Base-by-base conservation (phyloP, 2,113 vertebrate genomes). In the Vicugna pacos region DNA sequence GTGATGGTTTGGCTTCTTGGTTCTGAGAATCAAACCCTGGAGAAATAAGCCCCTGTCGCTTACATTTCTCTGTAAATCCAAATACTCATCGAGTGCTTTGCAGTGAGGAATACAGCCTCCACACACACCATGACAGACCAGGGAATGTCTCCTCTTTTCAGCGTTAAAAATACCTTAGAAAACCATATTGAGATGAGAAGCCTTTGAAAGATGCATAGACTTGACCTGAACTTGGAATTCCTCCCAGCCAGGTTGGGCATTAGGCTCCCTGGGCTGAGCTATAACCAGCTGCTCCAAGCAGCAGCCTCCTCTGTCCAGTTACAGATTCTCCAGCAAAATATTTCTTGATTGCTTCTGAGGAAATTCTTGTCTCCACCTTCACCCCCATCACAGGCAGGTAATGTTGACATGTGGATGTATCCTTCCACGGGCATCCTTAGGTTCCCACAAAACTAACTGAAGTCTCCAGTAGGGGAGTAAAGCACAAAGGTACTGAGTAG, bases 271-370 rank as follows among this genome's bases (percentile, higher is more conserved):
- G 20, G 30, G 62, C 89, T 35, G 46, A 46, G 11, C 82, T 30
- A 0, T 67, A 19, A 83, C 56, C 80, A 84, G 46, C 46, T 50
- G 15, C 24, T 62, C 22, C 8, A 8, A 67, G 17, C 20, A 24
- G 16, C n/a, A 48, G 1, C 70, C 80, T 58, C 16, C 42, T 95
- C 56, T 13, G 8, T 35, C 67, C 28, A 48, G 17, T 46, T 86
- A 22, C 52, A 54, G 14, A 24, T 80, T 93, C 56, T 82, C 64
- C 35, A 62, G 86, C 83, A 84, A 46, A 62, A 91, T 80, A 92
- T 35, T 92, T 86, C 79, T 65, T 65, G 60, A 58, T 17, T 35
- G 73, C 82, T 87, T 79, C 90, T 22, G 79, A 97, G n/a, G 72
- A 60, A 46, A 65, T n/a, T 28, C 58, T 67, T 24, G 6, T 28